These are phyloP conservation scores for Drosophila punjabiensis DNA, from an alignment of 1,140 invertebrate genomes.

Conservation along the genomic window DNA sequence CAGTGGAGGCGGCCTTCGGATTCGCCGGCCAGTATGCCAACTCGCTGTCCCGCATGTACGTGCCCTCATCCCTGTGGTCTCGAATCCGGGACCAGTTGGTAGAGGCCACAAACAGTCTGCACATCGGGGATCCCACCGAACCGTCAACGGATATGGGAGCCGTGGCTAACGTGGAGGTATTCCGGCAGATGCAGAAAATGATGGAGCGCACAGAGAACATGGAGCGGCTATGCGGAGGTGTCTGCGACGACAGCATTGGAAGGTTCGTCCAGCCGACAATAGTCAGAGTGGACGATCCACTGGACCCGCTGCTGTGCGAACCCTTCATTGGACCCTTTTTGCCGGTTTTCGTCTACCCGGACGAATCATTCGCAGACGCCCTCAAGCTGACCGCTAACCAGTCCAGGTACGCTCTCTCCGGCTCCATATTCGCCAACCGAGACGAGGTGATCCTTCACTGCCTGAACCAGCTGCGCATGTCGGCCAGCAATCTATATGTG, in stretches of 20 bases:
- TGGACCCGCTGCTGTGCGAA: constrained; percentile 95
- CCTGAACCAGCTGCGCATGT: constrained; percentile 91
- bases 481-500: constrained; percentile 98
- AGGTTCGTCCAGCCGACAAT: constrained; percentile 99
- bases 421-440: constrained; percentile 96
- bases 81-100: constrained; percentile 42
- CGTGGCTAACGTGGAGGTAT: constrained; percentile 97
- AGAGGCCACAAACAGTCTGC: constrained; percentile 87
- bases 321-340: constrained; percentile 99
- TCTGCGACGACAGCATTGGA: constrained; percentile 93
- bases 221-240: constrained; percentile 94
- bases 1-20: constrained; percentile 96
- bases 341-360: constrained; percentile 94
- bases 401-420: constrained; percentile 96
- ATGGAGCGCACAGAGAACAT: constrained; percentile 94
- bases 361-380: constrained; percentile 88
- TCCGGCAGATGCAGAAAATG: constrained; percentile 93
- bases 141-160: constrained; percentile 94
- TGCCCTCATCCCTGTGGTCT: constrained; percentile 95
- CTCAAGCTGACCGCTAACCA: constrained; percentile 88
- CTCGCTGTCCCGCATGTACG: constrained; percentile 97
- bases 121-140: constrained; percentile 93
- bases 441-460: constrained; percentile 91
- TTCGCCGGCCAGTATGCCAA: constrained; percentile 99
- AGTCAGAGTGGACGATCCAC: constrained; percentile 93